Conservation (phyloP, 2,113 vertebrate species). For the Rhipidura dahli region DNA sequence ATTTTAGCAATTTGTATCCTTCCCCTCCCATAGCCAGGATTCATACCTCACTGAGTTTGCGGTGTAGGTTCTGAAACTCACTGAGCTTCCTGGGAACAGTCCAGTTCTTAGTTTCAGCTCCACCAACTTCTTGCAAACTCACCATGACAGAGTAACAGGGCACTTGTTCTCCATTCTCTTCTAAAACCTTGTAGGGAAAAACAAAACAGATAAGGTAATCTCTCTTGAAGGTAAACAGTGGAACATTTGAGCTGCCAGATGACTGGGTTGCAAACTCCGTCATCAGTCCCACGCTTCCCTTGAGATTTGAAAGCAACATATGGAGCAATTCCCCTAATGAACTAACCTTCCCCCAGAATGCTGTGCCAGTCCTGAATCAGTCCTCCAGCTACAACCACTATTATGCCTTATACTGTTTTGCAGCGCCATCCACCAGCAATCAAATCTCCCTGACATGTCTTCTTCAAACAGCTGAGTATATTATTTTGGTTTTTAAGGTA, state of each 20-base stretch:
- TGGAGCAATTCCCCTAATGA: not conserved
- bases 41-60: conserved; percentile 94
- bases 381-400: not conserved
- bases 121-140: conserved; percentile 84
- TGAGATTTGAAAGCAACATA: not conserved
- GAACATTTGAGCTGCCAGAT: not conserved
- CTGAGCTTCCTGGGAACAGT: conserved; percentile 90
- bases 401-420: not conserved
- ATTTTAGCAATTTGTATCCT: not conserved
- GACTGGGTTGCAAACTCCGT: not conserved
- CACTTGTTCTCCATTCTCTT: conserved; percentile 94
- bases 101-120: conserved; percentile 86
- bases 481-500: not conserved
- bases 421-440: not conserved
- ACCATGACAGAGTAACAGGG: conserved; percentile 89
- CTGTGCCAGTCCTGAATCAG: not conserved
- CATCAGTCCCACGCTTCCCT: not conserved
- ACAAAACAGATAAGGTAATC: not conserved
- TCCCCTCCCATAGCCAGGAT: not conserved
- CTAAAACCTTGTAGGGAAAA: conserved; percentile 77
- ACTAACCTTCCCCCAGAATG: not conserved
- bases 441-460: not conserved
- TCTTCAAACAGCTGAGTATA: not conserved
- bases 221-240: not conserved
- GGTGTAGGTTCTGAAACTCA: conserved; percentile 94